Evolutionary conservation across 2,113 vertebrate genomes (phyloP).

Genomic region (Alethe diademata): DNA sequence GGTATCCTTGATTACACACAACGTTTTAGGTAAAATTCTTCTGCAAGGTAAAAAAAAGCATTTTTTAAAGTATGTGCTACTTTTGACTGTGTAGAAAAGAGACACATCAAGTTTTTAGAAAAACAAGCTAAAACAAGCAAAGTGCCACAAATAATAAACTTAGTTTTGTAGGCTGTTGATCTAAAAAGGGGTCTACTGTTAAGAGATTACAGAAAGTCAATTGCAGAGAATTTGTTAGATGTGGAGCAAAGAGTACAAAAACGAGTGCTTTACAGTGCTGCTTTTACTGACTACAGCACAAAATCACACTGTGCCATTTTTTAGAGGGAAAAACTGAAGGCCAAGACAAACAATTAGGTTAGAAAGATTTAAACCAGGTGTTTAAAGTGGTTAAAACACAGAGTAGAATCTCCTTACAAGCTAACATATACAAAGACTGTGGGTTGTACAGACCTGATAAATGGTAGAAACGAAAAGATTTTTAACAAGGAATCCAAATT

Average conservation of each 20-base stretch:
- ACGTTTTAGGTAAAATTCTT: background rate
- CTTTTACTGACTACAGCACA: background rate
- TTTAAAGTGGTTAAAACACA: background rate
- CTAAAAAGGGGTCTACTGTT: background rate
- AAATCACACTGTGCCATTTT: background rate
- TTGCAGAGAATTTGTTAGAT: fast-evolving
- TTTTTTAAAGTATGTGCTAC: background rate
- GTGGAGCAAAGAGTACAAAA: background rate
- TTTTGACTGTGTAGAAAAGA: background rate
- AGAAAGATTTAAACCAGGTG: background rate
- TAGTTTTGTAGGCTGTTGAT: background rate
- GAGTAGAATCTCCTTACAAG: background rate
- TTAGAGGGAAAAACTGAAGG: background rate
- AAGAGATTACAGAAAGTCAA: background rate
- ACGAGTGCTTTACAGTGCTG: fast-evolving
- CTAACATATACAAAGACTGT: background rate
- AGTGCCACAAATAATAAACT: background rate
- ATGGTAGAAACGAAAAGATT: background rate
- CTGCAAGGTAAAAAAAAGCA: background rate
- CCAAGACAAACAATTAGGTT: background rate
- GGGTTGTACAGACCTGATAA: background rate
- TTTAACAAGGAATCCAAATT: background rate
- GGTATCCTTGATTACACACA: background rate
- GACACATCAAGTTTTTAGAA: fast-evolving
- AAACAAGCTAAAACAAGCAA: background rate